phyloP scores from a whole-genome alignment of 2,113 vertebrate species.

The Balaeniceps rex region DNA sequence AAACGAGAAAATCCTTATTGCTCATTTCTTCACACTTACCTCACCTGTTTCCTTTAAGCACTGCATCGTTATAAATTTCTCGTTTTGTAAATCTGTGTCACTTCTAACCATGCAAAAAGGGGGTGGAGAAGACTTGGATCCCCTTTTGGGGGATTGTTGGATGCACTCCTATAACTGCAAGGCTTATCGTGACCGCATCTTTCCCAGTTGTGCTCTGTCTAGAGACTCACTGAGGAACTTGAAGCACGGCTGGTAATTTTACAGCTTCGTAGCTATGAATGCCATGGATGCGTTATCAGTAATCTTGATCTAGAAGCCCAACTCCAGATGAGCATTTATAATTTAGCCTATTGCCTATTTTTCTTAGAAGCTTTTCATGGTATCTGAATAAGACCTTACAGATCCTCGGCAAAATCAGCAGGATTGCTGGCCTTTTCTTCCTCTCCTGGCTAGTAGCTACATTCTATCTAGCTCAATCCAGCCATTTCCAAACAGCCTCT shows the following conservation, averaged over 20 bases:
- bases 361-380: neutral
- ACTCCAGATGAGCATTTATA: neutral
- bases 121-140: neutral
- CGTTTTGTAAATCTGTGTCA: neutral
- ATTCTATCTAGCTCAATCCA: neutral
- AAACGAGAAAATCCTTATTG: neutral
- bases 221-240: neutral
- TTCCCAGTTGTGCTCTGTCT: neutral
- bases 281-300: neutral
- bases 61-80: neutral
- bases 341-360: neutral
- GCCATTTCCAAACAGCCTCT: neutral
- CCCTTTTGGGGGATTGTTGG: neutral
- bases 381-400: neutral
- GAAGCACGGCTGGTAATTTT: neutral
- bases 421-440: neutral
- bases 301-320: neutral
- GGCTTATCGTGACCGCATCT: neutral
- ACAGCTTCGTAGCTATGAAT: neutral
- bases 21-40: neutral
- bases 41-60: neutral
- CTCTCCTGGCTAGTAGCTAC: neutral
- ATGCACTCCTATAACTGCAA: neutral
- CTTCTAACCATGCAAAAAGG: neutral
- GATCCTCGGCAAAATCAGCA: neutral